Evolutionary conservation across 2,113 vertebrate species (phyloP), one percentile per base, ranked within the genome.

Genomic region (Gadus chalcogrammus): DNA sequence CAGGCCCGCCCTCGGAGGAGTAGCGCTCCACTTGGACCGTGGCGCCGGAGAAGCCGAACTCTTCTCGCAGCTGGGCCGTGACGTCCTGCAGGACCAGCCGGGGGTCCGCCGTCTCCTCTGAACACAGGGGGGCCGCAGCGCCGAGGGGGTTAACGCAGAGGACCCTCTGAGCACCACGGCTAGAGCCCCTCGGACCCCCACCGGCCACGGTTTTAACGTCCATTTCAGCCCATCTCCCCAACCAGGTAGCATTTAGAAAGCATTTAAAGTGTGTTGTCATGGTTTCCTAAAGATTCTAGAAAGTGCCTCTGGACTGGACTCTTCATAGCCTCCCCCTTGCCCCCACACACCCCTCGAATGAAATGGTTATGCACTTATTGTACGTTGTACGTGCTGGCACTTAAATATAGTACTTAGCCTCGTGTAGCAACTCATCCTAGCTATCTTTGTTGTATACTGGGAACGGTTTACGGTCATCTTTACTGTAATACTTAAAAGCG

Each of bases 21-120:
- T 86, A 84, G n/a, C 4, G 74, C 70, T 98, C 95, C 53, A 94
- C 93, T 78, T 98, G 95, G 72, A 98, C 84, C 0, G 95, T 95
- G 79, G 94, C 84, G 9, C 75, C 86, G 71, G 86, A 78, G 53
- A 98, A 94, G 62, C 91, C 88, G 6, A 95, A 96, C 63, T 88
- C 88, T 0, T 87, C 90, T 77, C 79, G 88, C 18, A 98, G 94
- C 24, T 78, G 87, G 11, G 82, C 74, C 0, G 91, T 92, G 13
- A 92, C 85, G 22, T 94, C 93, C 48, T 38, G 77, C 78, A 95
- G 89, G 81, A 94, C 87, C 0, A 20, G 48, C 78, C 95, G 91
- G 0, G 89, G 4, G 18, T 95, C 91, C 0, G 87, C 82, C 0
- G 79, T 65, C 22, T 92, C 73, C 1, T 93, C 95, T 96, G 84